Evolutionary conservation across 2,888 invertebrate genomes (phyloP).

Genomic region (Cyclophora albipunctata): DNA sequence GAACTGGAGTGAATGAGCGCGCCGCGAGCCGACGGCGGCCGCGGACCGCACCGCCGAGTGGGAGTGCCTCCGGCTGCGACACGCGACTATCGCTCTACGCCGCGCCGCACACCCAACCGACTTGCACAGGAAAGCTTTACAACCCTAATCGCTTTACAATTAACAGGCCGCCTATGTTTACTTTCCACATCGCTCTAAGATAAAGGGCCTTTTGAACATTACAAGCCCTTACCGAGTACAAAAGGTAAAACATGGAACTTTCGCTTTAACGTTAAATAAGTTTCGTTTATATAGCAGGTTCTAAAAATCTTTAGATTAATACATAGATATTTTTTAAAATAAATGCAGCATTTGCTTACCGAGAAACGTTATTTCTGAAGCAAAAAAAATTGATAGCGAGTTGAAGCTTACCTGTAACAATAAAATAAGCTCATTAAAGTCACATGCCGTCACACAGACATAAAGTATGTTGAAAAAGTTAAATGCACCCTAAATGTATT

Average conservation of each 20-base stretch:
- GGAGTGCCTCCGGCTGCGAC: slow-evolving; percentile 56
- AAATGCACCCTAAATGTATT: slow-evolving; percentile 26
- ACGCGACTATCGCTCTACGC: slow-evolving; percentile 44
- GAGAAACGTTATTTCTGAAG: no score
- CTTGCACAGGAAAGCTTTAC: slow-evolving; percentile 69
- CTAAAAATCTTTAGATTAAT: no score
- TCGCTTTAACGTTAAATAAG: no score
- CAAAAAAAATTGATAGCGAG: no score
- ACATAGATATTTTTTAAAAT: no score
- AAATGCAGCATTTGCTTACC: no score
- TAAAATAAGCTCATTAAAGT: slow-evolving; percentile 31
- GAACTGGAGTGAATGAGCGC: slow-evolving; percentile 69
- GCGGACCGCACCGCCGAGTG: slow-evolving; percentile 50
- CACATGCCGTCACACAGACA: slow-evolving; percentile 23
- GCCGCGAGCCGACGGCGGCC: slow-evolving; percentile 54
- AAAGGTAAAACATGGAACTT: no score
- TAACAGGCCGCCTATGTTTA: slow-evolving; percentile 58
- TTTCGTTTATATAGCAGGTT: no score
- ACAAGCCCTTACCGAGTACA: no score
- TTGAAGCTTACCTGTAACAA: slow-evolving; percentile 40
- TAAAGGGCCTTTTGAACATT: slow-evolving; percentile 7
- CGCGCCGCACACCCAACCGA: slow-evolving; percentile 28
- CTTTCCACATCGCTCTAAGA: slow-evolving; percentile 42
- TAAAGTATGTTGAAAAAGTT: slow-evolving; percentile 20
- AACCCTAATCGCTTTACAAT: slow-evolving; percentile 67